Evolutionary conservation across 1,140 invertebrate genomes (phyloP), one percentile per base, ranked within the genome.

Genomic region (Eriosoma lanigerum): DNA sequence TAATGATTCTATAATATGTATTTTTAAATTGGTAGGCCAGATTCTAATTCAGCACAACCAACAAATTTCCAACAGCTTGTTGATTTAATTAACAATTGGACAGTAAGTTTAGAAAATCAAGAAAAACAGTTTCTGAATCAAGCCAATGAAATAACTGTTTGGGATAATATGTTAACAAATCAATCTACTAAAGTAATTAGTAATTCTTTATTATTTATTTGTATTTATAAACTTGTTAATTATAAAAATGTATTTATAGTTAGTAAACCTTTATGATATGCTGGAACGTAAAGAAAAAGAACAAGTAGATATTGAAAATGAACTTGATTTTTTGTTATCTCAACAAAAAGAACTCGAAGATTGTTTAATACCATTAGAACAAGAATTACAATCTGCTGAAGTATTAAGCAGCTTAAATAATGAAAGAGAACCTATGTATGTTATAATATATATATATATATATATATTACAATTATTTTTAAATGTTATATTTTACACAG

Each of bases 41-140:
- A 84, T 83, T 54, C 64, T 13, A 62, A n/a, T 62, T 21, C 75
- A 44, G 13, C 82, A 29, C 60, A 86, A 0, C 86, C 89, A 10
- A 91, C 98, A 84, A 95, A 91, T 21, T 98, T 96, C 84, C 90
- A 91, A 29, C 94, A 97, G 84, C 85, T 98, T 26, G 95, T 98
- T 86, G 96, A 98, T 84, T 89, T 90, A 2, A 96, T 98, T 64
- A 98, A 98, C 85, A 98, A 98, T 86, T 99, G 96, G 96, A 96
- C 93, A 0, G 85, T 94, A 19, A 96, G 98, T 84, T 86, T 98
- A 17, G 94, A 97, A 84, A 94, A 97, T 83, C 96, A 98, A 85
- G 96, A 98, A 85, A 95, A 93, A 85, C 89, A 92, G 1, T 98
- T 98, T 85, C 91, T 96, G 54, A 94, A 96, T 85, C 96, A 98